A percentile compares a stretch with the other conserved stretches of the same genome.
Conservation (phyloP, 2,113 vertebrate species). For the Pollimyrus isidori region DNA sequence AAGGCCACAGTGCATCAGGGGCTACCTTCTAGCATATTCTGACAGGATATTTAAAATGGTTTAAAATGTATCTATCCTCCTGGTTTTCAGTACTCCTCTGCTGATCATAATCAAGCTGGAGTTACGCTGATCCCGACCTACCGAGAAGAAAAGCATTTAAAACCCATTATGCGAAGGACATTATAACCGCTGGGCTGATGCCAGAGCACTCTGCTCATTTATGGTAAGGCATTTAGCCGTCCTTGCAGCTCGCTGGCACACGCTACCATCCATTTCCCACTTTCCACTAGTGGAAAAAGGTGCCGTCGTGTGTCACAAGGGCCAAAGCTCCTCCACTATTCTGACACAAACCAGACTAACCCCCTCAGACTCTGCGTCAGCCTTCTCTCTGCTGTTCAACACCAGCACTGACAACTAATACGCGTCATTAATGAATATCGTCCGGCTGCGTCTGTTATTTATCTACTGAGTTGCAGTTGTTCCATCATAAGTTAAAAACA, state of each 20-base stretch:
- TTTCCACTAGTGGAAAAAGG: constrained; percentile 3
- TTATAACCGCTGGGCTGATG: not conserved
- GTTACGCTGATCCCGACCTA: not conserved
- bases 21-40: not conserved
- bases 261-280: not conserved
- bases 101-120: not conserved
- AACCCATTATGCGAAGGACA: not conserved
- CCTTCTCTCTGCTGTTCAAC: not conserved
- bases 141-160: not conserved
- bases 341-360: not conserved
- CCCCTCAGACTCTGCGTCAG: not conserved
- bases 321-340: not conserved
- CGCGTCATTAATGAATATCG: not conserved
- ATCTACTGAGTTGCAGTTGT: not conserved
- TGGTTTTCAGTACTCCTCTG: not conserved
- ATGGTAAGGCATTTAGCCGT: not conserved
- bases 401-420: not conserved
- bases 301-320: not conserved
- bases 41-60: not conserved
- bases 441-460: not conserved
- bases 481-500: not conserved
- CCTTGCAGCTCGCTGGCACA: not conserved
- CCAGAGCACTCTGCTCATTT: not conserved
- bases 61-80: not conserved
- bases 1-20: not conserved